These are phyloP conservation scores for Crotalus tigris DNA, from an alignment of 2,113 vertebrate species.

Conservation along the genomic window DNA sequence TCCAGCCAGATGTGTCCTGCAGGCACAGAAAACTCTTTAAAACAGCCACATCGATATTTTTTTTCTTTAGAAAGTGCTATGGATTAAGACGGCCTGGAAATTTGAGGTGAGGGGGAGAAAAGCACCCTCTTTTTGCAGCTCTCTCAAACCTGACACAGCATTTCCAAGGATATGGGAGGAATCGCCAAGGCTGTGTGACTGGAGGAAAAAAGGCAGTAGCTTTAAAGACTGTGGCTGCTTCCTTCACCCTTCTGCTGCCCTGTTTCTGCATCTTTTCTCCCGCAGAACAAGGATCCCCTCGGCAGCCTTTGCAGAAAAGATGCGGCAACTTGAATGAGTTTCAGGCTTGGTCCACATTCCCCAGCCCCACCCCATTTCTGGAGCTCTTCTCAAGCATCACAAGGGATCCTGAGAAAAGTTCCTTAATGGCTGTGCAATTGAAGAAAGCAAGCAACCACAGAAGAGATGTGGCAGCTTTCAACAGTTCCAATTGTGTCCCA, in stretches of 20 bases:
- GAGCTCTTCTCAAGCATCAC: background rate
- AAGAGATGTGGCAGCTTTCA: background rate
- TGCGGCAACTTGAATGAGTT: background rate
- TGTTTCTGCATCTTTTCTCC: background rate
- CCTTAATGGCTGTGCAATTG: background rate
- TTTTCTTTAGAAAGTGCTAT: background rate
- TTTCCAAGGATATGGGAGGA: background rate
- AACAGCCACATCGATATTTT: background rate
- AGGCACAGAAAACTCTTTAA: background rate
- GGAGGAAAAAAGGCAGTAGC: background rate
- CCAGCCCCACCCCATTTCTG: background rate
- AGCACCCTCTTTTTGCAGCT: background rate
- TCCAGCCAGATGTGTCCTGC: slow-evolving; percentile 83
- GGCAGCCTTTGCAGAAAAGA: background rate
- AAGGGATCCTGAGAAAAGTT: background rate
- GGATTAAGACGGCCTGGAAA: too few relatives aligned
- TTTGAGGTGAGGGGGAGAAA: background rate
- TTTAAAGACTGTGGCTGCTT: background rate
- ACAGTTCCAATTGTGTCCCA: background rate
- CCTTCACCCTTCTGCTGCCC: background rate
- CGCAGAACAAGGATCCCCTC: background rate
- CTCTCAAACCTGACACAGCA: background rate
- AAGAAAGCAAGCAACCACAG: background rate
- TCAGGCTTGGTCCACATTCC: background rate
- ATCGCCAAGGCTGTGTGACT: background rate